Base-by-base conservation (phyloP, 2,797 vertebrate species). In the Hoplostethus mediterraneus region DNA sequence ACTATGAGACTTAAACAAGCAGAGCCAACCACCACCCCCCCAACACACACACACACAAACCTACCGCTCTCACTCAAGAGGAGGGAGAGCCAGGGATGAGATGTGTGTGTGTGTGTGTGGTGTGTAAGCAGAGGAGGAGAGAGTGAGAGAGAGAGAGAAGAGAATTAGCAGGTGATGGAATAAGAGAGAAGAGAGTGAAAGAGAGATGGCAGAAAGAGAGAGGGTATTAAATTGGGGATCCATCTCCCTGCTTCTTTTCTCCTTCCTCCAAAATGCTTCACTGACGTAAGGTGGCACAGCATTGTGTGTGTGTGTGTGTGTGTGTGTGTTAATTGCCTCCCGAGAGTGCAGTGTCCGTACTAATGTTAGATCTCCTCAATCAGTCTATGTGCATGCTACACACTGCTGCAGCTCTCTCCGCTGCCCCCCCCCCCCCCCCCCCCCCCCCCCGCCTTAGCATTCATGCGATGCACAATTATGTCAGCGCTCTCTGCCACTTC, bases 351-450 rank as follows among this genome's bases (percentile, higher is more conserved):
- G 79, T 87, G 89, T 89, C 88, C 87, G 75, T 88, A 86, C 87
- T 91, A 91, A 92, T 89, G 92, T 89, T 91, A 89, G 90, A 92
- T 88, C 89, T 87, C 82, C 86, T 90, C 87, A 79, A 87, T 90
- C 89, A 88, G 89, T 69, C 78, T 59, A 58, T 74, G 84, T 79
- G 73, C 53, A 53, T 76, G 82, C 82, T 88, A 71, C 83, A 89
- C 83, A 80, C 84, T 81, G 79, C 88, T 87, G 87, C 91, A 87
- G 83, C 87, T 85, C 82, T 83, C 85, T 71, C 80, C 81, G 13
- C 30, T 38, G 14, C 54, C 31, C 3, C 33, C 31, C 45, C 67
- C 84, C 79, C 66, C 45, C 67, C 84, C 79, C 66, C 73, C 60
- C 54, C 31, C 3, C 33, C 31, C 45, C 67, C 84, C 79, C 66